These are phyloP conservation scores for Trachelus iudaicus DNA, from an alignment of 2,888 invertebrate species.

Conservation along the genomic window DNA sequence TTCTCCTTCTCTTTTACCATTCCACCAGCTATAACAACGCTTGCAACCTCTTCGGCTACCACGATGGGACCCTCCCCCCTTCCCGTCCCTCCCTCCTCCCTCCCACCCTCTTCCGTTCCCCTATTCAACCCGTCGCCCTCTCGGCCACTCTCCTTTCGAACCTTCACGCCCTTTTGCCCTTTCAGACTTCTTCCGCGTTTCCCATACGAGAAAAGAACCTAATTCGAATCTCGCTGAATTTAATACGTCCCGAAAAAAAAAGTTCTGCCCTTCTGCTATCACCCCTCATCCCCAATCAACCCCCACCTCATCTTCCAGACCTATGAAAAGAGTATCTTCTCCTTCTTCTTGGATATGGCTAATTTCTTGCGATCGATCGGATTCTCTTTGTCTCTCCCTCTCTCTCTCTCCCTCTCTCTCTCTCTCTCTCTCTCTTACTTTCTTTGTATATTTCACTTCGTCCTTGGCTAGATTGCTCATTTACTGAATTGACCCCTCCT, in stretches of 20 bases:
- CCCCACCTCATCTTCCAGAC: background rate
- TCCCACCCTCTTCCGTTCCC: too few species aligned
- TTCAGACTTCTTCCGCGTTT: background rate
- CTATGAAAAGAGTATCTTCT: background rate
- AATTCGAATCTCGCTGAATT: background rate
- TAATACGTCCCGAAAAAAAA: background rate
- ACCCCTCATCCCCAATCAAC: background rate
- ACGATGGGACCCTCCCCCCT: background rate
- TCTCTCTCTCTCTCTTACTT: background rate
- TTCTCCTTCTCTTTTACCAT: conserved; percentile 12
- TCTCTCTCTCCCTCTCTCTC: background rate
- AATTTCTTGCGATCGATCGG: background rate
- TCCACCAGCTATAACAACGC: conserved; percentile 7
- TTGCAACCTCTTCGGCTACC: background rate
- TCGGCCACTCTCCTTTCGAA: background rate
- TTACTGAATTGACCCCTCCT: background rate
- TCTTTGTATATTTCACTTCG: background rate
- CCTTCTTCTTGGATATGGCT: background rate
- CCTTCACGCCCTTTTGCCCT: background rate
- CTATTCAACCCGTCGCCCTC: background rate
- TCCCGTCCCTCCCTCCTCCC: too few species aligned
- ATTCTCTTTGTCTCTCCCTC: background rate
- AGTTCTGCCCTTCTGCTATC: background rate
- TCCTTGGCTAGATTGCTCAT: background rate
- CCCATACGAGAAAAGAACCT: background rate